phyloP scores from a whole-genome alignment of 2,797 vertebrate genomes.

The Pygocentrus nattereri region DNA sequence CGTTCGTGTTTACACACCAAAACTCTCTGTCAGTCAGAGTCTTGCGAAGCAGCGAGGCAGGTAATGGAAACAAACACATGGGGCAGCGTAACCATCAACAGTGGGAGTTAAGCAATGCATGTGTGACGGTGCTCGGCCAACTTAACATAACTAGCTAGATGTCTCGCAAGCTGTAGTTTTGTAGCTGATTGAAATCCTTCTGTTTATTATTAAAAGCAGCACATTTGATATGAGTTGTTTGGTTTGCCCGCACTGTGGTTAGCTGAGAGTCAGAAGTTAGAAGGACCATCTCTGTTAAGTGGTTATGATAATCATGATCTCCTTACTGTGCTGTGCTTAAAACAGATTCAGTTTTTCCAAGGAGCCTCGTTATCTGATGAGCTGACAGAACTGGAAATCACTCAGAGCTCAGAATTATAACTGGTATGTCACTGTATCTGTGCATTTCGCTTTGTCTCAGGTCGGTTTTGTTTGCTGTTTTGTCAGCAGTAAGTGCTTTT shows the following conservation, averaged over 20 bases:
- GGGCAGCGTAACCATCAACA: not conserved
- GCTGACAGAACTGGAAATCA: not conserved
- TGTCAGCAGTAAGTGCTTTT: no score
- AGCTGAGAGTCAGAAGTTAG: not conserved
- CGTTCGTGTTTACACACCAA: not conserved
- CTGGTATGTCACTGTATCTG: not conserved
- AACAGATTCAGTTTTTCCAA: not conserved
- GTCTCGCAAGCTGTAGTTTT: no score
- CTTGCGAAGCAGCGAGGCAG: not conserved
- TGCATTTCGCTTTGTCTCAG: not conserved
- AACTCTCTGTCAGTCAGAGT: not conserved
- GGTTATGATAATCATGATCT: no score
- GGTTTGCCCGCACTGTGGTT: no score
- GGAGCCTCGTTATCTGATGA: not conserved
- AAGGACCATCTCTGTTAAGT: no score
- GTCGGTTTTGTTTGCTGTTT: no score
- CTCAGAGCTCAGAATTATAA: not conserved
- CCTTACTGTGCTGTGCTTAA: no score
- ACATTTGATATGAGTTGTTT: no score
- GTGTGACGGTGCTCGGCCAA: not conserved
- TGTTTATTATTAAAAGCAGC: no score
- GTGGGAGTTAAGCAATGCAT: not conserved
- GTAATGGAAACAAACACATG: not conserved
- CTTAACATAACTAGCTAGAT: no score
- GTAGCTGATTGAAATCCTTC: no score